Conservation (phyloP, 2,797 vertebrate species). For the Onychomys torridus region DNA sequence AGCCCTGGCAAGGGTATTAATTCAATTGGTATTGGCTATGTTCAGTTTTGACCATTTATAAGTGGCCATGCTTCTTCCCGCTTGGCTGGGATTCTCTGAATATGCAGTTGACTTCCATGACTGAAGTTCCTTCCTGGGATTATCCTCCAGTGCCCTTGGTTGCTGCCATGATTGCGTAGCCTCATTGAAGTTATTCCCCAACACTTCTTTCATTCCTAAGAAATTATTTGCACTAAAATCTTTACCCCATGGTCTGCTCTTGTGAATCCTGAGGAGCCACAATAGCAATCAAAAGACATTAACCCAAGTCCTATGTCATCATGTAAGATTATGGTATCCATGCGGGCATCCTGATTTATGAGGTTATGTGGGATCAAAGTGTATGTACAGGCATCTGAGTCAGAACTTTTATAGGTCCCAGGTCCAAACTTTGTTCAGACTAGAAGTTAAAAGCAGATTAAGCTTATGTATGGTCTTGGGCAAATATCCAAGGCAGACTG, state of each 20-base stretch:
- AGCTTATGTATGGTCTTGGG: not conserved
- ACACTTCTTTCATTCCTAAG: not conserved
- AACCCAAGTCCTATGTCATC: not conserved
- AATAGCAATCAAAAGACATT: not conserved
- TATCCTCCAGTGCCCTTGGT: not conserved
- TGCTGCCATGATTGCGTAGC: not conserved
- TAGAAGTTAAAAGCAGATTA: slow-evolving; percentile 40
- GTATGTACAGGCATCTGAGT: not conserved
- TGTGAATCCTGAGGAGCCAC: not conserved
- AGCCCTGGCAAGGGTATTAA: not conserved
- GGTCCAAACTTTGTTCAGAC: slow-evolving; percentile 50
- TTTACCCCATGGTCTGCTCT: slow-evolving; percentile 24
- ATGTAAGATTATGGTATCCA: not conserved
- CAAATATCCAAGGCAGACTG: not conserved
- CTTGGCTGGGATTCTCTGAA: not conserved
- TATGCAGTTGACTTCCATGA: not conserved
- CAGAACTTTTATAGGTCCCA: slow-evolving; percentile 13
- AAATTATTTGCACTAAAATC: not conserved
- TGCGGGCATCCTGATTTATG: not conserved
- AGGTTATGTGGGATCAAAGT: not conserved
- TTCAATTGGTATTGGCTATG: not conserved
- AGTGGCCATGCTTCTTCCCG: not conserved
- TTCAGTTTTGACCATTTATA: not conserved
- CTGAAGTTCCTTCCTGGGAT: not conserved
- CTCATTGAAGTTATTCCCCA: not conserved